Conservation (phyloP, 30 jellyfish, hydroid and myxozoan species). For the Cassiopea xamachana region DNA sequence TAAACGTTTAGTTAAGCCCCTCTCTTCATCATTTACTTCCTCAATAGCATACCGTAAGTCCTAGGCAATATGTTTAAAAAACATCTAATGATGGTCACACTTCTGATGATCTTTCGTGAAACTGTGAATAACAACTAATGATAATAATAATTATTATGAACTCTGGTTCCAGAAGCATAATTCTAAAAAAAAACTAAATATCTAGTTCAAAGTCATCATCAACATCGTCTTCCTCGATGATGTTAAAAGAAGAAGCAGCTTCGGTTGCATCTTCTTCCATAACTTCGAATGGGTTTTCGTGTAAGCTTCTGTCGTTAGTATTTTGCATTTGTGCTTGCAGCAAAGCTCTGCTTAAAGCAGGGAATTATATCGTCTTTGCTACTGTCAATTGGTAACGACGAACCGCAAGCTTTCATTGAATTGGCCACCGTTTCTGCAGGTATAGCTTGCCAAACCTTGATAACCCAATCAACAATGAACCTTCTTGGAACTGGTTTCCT, state of each 20-base stretch:
- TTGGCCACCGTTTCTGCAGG: constrained; percentile 24
- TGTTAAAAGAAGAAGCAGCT: constrained; percentile 34
- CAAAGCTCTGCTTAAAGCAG: background rate
- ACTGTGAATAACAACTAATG: too few relatives aligned
- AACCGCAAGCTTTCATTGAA: constrained; percentile 11
- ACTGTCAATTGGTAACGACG: constrained; percentile 32
- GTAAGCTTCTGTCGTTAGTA: background rate
- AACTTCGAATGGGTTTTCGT: constrained; percentile 20
- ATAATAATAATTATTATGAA: too few relatives aligned
- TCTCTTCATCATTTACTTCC: too few relatives aligned
- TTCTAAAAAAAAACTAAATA: too few relatives aligned
- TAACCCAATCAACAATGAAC: constrained; percentile 12
- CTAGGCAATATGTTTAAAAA: too few relatives aligned
- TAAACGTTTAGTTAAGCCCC: too few relatives aligned
- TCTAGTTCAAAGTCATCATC: constrained; percentile 29
- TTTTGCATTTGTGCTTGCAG: background rate
- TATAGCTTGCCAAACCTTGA: constrained; percentile 14
- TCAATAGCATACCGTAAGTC: too few relatives aligned
- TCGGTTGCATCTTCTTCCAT: background rate
- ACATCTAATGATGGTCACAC: too few relatives aligned
- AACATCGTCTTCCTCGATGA: constrained; percentile 38
- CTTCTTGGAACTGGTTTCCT: background rate
- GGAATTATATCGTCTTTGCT: constrained; percentile 17
- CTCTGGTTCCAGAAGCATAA: too few relatives aligned
- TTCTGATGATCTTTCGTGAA: too few relatives aligned